Conservation (phyloP, 1,140 invertebrate genomes). For the Zophobas atratus region DNA sequence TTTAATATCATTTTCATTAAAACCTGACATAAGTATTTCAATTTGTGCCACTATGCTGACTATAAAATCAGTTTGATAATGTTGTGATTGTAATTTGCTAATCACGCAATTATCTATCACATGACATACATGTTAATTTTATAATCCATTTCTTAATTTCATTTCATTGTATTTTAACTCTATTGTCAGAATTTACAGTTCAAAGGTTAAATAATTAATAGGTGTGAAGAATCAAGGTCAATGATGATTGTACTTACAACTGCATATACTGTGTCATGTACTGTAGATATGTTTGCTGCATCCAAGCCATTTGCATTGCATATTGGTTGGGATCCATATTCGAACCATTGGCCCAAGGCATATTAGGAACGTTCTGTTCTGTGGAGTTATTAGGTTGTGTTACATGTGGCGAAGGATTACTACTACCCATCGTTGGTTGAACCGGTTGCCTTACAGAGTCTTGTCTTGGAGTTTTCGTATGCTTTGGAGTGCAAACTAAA, state of each 20-base stretch:
- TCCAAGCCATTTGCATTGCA: conserved; percentile 77
- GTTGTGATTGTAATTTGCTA: no score
- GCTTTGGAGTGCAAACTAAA: conserved; percentile 79
- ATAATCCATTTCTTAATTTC: neutral
- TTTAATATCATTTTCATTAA: no score
- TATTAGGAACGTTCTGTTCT: conserved; percentile 57
- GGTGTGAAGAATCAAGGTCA: conserved; percentile 21
- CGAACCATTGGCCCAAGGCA: conserved; percentile 54
- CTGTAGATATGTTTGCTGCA: conserved; percentile 89
- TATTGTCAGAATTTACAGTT: neutral
- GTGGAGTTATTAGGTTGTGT: conserved; percentile 21
- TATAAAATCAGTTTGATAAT: no score
- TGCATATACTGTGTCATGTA: conserved; percentile 90
- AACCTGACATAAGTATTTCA: no score
- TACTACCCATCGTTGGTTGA: conserved; percentile 17
- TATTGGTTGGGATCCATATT: conserved; percentile 61
- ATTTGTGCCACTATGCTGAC: no score
- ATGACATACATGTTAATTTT: no score
- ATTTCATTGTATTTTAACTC: neutral
- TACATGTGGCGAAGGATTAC: conserved; percentile 1
- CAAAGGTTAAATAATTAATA: conserved; percentile 24
- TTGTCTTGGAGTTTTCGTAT: conserved; percentile 47
- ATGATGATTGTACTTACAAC: conserved; percentile 69
- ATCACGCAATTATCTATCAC: no score
- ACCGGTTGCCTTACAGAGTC: conserved; percentile 9